Evolutionary conservation across 53 echinoderm and acorn worm genomes (phyloP).

Genomic region (Antedon mediterranea): DNA sequence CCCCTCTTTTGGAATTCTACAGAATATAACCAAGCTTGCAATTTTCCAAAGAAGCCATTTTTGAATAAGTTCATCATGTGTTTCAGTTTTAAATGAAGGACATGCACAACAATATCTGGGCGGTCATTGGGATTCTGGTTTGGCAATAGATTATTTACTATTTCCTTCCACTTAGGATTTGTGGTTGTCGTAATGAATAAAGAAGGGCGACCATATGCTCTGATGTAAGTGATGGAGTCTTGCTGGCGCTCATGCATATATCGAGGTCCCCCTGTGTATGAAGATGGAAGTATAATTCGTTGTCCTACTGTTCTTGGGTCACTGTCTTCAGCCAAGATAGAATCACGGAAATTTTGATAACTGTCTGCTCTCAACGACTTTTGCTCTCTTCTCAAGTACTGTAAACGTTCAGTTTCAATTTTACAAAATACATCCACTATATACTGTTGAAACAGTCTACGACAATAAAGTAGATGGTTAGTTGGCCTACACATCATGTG

Average conservation of each 20-base stretch:
- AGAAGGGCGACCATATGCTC: constrained; percentile 1
- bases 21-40: not conserved
- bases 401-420: not conserved
- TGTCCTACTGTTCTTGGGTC: too few relatives aligned
- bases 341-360: not conserved
- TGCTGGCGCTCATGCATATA: not conserved
- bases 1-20: constrained; percentile 16
- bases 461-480: not conserved
- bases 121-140: constrained; percentile 7
- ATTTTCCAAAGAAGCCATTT: constrained; percentile 3
- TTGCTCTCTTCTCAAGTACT: not conserved
- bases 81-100: constrained; percentile 3
- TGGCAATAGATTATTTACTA: constrained; percentile 3
- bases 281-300: not conserved
- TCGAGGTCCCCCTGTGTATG: not conserved
- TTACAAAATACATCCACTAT: not conserved
- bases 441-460: not conserved
- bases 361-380: not conserved
- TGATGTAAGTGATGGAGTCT: constrained; percentile 11
- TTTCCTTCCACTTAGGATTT: constrained; percentile 19
- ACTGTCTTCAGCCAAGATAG: too few relatives aligned
- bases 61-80: not conserved
- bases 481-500: not conserved
- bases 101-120: constrained; percentile 3
- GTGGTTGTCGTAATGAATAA: constrained; percentile 9